Percentiles rank a stretch among this genome's conserved stretches.
Conservation (phyloP, 2,113 vertebrate genomes). For the Heterotilapia buettikoferi region DNA sequence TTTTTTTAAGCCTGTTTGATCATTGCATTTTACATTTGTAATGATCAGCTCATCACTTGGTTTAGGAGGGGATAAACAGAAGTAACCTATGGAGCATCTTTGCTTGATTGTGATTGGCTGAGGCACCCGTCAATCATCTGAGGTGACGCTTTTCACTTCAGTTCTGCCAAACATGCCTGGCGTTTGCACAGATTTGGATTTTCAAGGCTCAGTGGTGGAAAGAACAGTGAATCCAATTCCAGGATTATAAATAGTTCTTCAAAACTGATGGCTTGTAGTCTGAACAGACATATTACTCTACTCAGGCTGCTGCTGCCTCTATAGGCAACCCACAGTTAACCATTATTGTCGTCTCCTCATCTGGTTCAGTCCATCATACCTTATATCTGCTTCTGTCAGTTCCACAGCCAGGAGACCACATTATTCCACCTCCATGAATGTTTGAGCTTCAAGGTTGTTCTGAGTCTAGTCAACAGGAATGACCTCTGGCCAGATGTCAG, state of each 20-base stretch:
- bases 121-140: neutral
- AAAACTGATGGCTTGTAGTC: neutral
- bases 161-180: neutral
- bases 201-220: neutral
- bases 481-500: slow-evolving; percentile 17
- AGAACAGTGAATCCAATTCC: neutral
- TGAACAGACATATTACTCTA: neutral
- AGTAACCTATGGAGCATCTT: neutral
- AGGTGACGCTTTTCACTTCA: neutral
- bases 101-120: neutral
- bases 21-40: neutral
- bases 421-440: slow-evolving; percentile 20
- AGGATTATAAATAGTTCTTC: neutral
- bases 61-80: neutral
- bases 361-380: neutral
- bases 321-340: neutral
- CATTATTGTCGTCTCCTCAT: neutral
- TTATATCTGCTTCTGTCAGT: neutral
- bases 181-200: neutral
- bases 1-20: neutral
- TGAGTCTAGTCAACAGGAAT: neutral
- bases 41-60: neutral
- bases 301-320: neutral
- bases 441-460: neutral
- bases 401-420: neutral